Evolutionary conservation across 2,888 invertebrate species (phyloP), one percentile per base, ranked within the genome.

Genomic region (Athalia cordata): DNA sequence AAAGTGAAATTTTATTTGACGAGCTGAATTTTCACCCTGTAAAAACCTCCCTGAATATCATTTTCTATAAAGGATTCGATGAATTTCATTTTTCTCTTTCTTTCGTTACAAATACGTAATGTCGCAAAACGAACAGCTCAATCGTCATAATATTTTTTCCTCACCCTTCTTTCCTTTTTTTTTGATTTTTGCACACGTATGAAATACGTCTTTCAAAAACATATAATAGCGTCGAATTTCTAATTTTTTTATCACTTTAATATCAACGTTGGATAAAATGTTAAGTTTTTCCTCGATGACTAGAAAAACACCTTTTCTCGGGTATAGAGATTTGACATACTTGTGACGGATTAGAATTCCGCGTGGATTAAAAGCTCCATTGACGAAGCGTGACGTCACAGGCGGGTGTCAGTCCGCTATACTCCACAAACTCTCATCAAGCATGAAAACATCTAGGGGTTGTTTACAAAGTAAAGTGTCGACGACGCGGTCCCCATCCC

Each of bases 381-480:
- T 72, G 72, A 72, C 57, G 72, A 59, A 59, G 13, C 72, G 4
- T 59, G 72, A 72, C 72, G 72, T 59, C 72, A 57, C 59, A 59
- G 59, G 59, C 29, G 29, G 72, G 59, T 72, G 72, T 72, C 57
- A 72, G 15, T 55, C 57, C 64, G 59, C 47, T 52, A 47, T 72
- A 59, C 52, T 59, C 59, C 47, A 72, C 72, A 59, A 72, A 72
- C 72, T 72, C 72, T 72, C 72, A 72, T 72, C 72, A 72, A 72
- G 72, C 72, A 72, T 72, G 72, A 72, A 72, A 72, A 72, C 72
- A 72, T 72, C 72, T 45, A 57, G 57, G 72, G 59, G 72, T 59
- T 72, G 72, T 72, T 72, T 72, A 72, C 72, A 72, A 72, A 72
- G 72, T 72, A 72, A 72, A 72, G 72, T 59, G 59, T 72, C 72